Conservation (phyloP, 1,140 invertebrate genomes). For the Aphelenchoides avenae region DNA sequence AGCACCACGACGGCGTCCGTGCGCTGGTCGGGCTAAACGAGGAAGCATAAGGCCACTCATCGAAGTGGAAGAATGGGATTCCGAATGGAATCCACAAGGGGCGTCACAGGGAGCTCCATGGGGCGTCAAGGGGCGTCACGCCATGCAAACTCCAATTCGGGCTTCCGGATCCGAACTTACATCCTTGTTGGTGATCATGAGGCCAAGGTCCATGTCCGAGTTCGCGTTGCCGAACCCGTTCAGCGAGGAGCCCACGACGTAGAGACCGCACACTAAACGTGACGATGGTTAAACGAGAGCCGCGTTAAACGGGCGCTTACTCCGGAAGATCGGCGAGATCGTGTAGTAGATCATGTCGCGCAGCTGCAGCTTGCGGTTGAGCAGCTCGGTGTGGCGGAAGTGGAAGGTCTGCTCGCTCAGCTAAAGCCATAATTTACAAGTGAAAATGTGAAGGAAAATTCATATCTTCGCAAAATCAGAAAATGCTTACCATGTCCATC, state of each 20-base stretch:
- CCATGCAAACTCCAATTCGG: not conserved
- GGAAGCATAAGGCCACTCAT: too few relatives aligned
- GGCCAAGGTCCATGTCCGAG: constrained; percentile 91
- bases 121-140: too few relatives aligned
- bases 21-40: constrained; percentile 70
- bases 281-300: too few relatives aligned
- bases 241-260: constrained; percentile 89
- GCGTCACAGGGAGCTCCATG: too few relatives aligned
- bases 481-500: constrained; percentile 1
- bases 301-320: too few relatives aligned
- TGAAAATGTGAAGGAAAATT: not conserved
- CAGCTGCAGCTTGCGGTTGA: constrained; percentile 41
- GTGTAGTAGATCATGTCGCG: constrained; percentile 47
- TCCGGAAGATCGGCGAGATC: constrained; percentile 37
- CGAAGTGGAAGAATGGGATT: too few relatives aligned
- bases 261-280: too few relatives aligned
- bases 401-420: constrained; percentile 48
- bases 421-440: not conserved
- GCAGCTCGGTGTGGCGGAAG: constrained; percentile 32
- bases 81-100: too few relatives aligned
- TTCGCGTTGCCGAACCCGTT: constrained; percentile 83
- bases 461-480: too few relatives aligned
- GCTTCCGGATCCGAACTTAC: constrained; percentile 43
- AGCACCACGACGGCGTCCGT: constrained; percentile 71
- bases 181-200: constrained; percentile 70